Evolutionary conservation across 2,113 vertebrate genomes (phyloP).

Genomic region (Centropristis striata): DNA sequence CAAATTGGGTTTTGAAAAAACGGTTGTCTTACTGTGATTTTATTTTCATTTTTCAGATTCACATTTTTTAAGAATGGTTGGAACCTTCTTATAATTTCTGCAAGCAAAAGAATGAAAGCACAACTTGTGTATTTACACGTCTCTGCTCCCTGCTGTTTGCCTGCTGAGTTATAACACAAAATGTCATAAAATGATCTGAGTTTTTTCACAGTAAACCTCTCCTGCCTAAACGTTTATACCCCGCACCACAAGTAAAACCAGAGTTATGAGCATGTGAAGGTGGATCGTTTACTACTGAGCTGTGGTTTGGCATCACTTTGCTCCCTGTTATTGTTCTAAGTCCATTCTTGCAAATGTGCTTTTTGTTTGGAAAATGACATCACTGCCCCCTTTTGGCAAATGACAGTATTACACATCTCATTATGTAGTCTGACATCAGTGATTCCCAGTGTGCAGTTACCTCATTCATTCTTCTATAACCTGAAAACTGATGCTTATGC

Average conservation of each 20-base stretch:
- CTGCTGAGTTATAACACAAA: not conserved
- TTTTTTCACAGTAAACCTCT: not conserved
- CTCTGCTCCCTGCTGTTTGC: not conserved
- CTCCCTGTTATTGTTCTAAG: conserved; percentile 11
- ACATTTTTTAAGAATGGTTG: too few relatives aligned
- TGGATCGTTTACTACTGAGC: conserved; percentile 27
- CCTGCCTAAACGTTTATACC: not conserved
- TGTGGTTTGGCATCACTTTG: conserved; percentile 52
- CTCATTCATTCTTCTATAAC: conserved; percentile 17
- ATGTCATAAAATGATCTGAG: not conserved
- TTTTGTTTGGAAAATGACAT: conserved; percentile 54
- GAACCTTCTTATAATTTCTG: not conserved
- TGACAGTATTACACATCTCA: conserved; percentile 60
- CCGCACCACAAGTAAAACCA: conserved; percentile 33
- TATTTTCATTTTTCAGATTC: too few relatives aligned
- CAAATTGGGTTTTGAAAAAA: too few relatives aligned
- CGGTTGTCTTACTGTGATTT: too few relatives aligned
- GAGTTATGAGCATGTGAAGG: conserved; percentile 31
- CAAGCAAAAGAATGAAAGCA: not conserved
- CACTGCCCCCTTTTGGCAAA: conserved; percentile 78
- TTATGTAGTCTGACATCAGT: conserved; percentile 82
- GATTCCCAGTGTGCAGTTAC: conserved; percentile 15
- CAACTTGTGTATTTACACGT: not conserved
- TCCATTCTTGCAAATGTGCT: not conserved
- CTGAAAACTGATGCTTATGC: not conserved